Base-by-base conservation (phyloP, 1,140 invertebrate species). In the Drosophila ironensis region DNA sequence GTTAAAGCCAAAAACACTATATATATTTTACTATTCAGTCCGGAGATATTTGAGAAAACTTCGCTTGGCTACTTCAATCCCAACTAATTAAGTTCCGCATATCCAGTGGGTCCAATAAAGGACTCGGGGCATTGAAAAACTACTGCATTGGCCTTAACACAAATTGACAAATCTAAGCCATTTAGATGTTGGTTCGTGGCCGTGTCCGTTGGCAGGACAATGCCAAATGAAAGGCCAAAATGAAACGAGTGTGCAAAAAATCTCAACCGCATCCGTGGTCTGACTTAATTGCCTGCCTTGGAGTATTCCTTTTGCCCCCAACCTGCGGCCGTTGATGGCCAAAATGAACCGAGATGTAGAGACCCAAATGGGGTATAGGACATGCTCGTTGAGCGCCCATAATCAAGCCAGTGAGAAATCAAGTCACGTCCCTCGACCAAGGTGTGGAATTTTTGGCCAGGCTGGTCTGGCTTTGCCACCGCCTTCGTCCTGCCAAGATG, bases 1-100 rank as follows among this genome's bases (percentile, higher is more conserved):
- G 96, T 95, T 5, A 7, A 38, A 45, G 46, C 9, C 14, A 9
- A 6, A 33, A 30, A 9, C 8, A 17, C 14, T 14, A 8, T 16
- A 20, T 16, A 17, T 22, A 9, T 5, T 3, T 5, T 4, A 33
- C 11, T 12, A 12, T 14, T 12, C 11, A n/a, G n/a, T n/a, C n/a
- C n/a, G n/a, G n/a, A n/a, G n/a, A n/a, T n/a, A n/a, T n/a, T n/a
- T n/a, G n/a, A n/a, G n/a, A n/a, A n/a, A n/a, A n/a, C n/a, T n/a
- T n/a, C n/a, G n/a, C n/a, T n/a, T 16, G 35, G 33, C 57, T 52
- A 51, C 47, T 30, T 20, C 42, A 9, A 42, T 42, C 38, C 33
- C 27, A 57, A 60, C 72, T 72, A 81, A 81, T 81, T 81, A 77
- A 77, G 72, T 51, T 53, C 59, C 60, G 25, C 38, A 42, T 75